A percentile compares a stretch with the other conserved stretches of the same genome.
Conservation (phyloP, 2,113 vertebrate genomes). For the Amia ocellicauda region DNA sequence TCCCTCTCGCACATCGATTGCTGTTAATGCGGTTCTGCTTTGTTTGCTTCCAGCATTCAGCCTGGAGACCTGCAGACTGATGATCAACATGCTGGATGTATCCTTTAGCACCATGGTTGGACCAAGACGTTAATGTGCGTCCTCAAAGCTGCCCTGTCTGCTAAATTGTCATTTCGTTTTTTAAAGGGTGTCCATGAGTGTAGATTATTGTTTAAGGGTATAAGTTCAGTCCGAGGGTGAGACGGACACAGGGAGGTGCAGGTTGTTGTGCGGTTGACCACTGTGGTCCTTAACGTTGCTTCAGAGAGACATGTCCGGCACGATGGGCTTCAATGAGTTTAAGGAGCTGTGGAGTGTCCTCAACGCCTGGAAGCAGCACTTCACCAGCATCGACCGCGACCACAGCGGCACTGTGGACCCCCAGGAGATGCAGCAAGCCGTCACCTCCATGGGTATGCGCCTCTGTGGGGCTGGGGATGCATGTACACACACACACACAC, state of each 20-base stretch:
- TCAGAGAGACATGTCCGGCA: constrained; percentile 77
- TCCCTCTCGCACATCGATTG: no score
- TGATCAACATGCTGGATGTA: constrained; percentile 97
- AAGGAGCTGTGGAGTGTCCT: constrained; percentile 83
- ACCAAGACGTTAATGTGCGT: no score
- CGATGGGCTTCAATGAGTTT: constrained; percentile 90
- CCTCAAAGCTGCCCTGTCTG: no score
- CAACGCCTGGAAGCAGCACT: constrained; percentile 85
- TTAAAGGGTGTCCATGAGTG: no score
- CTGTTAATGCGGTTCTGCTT: no score
- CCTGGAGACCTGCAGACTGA: constrained; percentile 89
- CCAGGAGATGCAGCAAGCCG: constrained; percentile 81
- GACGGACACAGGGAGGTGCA: no score
- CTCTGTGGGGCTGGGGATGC: no score
- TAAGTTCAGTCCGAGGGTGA: no score
- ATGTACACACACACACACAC: not conserved
- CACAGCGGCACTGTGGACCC: constrained; percentile 81
- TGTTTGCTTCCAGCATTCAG: constrained; percentile 79
- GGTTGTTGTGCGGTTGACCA: no score
- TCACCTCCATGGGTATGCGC: constrained; percentile 75
- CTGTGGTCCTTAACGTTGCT: constrained; percentile 65
- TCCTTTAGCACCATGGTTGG: constrained; percentile 64
- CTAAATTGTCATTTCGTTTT: no score
- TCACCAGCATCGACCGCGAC: constrained; percentile 78
- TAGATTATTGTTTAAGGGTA: no score